Evolutionary conservation across 2,888 invertebrate genomes (phyloP).

Genomic region (Cryptosula pallasiana): DNA sequence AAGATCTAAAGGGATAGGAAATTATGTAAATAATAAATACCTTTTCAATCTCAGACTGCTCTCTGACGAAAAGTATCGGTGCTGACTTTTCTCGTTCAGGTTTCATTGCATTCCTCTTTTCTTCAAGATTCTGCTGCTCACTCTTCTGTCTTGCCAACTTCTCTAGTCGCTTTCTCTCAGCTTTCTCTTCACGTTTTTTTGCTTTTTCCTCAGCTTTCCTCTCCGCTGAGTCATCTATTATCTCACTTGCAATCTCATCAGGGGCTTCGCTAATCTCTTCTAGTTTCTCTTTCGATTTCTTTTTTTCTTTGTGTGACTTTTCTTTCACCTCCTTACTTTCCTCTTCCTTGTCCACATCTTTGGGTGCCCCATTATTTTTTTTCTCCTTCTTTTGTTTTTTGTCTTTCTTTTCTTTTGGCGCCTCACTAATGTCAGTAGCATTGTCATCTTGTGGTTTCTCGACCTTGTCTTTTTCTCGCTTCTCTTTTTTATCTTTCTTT

Average conservation of each 20-base stretch:
- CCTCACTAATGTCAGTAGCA: not conserved
- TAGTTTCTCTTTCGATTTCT: not conserved
- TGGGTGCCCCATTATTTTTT: not conserved
- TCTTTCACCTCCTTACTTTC: not conserved
- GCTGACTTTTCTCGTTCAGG: not conserved
- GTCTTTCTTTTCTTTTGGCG: not conserved
- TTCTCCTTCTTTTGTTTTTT: not conserved
- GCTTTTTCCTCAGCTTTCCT: conserved; percentile 10
- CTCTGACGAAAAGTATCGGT: not conserved
- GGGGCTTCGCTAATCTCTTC: not conserved
- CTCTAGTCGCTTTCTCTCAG: not conserved
- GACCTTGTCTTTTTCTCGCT: not conserved
- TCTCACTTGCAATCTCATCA: not conserved
- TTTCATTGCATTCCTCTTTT: not conserved
- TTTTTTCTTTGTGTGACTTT: not conserved
- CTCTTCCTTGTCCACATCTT: not conserved
- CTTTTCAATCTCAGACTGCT: conserved; percentile 14
- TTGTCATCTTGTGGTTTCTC: not conserved
- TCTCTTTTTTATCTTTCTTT: conserved; percentile 18
- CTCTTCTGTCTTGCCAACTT: conserved; percentile 1
- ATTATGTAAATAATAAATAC: too few species aligned
- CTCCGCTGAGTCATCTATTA: not conserved
- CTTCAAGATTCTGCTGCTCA: not conserved
- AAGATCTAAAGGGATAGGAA: too few species aligned
- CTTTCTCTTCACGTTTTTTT: not conserved